Conservation (phyloP, 2,888 invertebrate genomes). For the Augiades crinisus region DNA sequence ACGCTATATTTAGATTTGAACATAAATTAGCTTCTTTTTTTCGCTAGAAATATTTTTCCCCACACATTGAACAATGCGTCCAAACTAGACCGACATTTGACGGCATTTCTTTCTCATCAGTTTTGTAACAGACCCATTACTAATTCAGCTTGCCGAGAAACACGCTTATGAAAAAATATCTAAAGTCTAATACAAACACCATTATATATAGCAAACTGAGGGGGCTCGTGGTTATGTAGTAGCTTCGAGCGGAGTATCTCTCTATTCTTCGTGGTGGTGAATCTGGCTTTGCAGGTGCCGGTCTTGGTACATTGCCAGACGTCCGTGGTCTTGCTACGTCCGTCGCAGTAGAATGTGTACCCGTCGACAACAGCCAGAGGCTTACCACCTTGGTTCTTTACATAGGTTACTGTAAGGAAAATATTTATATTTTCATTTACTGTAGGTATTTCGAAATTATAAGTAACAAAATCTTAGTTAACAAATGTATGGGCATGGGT, state of each 20-base stretch:
- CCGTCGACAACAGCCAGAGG: conserved; percentile 41
- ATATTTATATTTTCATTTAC: background rate
- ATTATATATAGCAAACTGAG: conserved; percentile 28
- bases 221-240: conserved; percentile 32
- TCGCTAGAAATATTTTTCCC: no score
- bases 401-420: conserved; percentile 30
- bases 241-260: conserved; percentile 10
- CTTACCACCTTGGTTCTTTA: conserved; percentile 31
- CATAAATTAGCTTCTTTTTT: no score
- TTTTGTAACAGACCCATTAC: no score
- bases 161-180: no score
- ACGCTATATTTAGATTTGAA: no score
- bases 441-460: no score
- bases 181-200: conserved; percentile 17
- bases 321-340: conserved; percentile 32
- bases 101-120: no score
- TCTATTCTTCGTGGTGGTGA: conserved; percentile 14
- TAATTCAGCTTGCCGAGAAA: no score
- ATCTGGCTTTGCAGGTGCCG: conserved; percentile 24
- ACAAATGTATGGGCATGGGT: no score
- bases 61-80: no score
- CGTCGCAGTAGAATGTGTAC: conserved; percentile 42
- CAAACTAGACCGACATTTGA: no score
- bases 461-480: no score
- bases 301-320: conserved; percentile 37